Percentiles rank a stretch among this genome's conserved stretches.
These are phyloP conservation scores for Eubucco bourcierii DNA, from an alignment of 2,113 vertebrate species.

Conservation along the genomic window DNA sequence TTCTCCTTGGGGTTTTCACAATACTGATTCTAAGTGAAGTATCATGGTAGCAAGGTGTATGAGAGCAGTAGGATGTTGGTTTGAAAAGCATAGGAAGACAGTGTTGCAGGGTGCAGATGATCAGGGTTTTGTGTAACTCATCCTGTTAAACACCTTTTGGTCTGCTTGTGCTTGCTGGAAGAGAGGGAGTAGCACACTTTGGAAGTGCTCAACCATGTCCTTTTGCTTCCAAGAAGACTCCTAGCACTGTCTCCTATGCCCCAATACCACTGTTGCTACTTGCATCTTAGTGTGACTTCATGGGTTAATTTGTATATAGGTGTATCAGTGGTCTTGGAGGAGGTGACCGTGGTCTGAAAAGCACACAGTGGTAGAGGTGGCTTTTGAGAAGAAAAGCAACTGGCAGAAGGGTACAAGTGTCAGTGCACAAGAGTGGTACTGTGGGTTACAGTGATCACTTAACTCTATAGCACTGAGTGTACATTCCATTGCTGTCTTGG, in stretches of 20 bases:
- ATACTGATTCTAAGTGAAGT: background rate
- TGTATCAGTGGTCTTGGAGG: background rate
- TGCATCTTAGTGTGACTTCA: background rate
- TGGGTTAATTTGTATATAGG: background rate
- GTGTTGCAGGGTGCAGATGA: background rate
- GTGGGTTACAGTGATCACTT: background rate
- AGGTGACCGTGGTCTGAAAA: background rate
- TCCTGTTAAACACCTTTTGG: background rate
- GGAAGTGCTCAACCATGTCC: background rate
- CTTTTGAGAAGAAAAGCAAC: background rate
- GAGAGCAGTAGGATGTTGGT: background rate
- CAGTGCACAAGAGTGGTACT: background rate
- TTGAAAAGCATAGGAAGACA: background rate
- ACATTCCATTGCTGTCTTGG: background rate
- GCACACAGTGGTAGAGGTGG: background rate
- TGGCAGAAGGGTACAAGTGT: background rate
- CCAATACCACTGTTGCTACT: background rate
- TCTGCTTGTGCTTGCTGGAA: background rate
- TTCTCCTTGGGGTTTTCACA: background rate
- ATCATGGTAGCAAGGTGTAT: background rate
- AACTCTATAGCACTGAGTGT: background rate
- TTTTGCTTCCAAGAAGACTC: background rate
- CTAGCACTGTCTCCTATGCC: background rate
- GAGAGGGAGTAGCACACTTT: background rate
- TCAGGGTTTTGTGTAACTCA: background rate